Base-by-base conservation (phyloP, 2,113 vertebrate genomes). In the Dasyprocta punctata region DNA sequence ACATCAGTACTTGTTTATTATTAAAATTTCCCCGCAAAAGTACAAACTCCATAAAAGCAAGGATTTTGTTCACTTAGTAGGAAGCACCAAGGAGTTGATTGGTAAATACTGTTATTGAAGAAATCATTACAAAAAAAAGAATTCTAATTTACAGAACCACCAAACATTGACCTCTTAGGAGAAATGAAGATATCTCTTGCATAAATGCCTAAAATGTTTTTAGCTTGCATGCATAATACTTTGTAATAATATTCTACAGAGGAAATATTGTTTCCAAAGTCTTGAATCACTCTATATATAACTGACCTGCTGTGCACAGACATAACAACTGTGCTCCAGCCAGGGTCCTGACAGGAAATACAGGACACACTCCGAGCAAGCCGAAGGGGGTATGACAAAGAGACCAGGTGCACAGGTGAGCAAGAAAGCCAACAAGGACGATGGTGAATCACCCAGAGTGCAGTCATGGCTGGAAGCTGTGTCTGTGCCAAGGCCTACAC, bases 101-200 rank as follows among this genome's bases (percentile, higher is more conserved):
- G 87, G 41, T 54, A 63, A 92, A 94, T 86, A 77, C 54, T 93
- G 22, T 92, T 92, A 80, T 38, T 65, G 24, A 61, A 41, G 36
- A 87, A 82, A 94, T 71, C n/a, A 73, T 58, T 84, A 44, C 12
- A 80, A 56, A 71, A 87, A 67, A 36, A 24, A 9, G 54, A 86
- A 80, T 87, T 77, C 30, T 65, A 24, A 78, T 69, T 94, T 58
- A 69, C 1, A 61, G 0, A 13, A 24, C 22, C 88, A 71, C 60
- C 52, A 58, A 75, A 49, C 16, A 91, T 52, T 61, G 82, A 65
- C 52, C 22, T 94, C 13, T 85, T 26, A 82, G 71, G 82, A 94
- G 56, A 94, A 84, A 75, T 81, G 38, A 90, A 89, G 5, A 24
- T 75, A 38, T 90, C 44, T 49, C 19, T 85, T 63, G 22, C 61